phyloP scores from a whole-genome alignment of 2,113 vertebrate species.

The Equus przewalskii region DNA sequence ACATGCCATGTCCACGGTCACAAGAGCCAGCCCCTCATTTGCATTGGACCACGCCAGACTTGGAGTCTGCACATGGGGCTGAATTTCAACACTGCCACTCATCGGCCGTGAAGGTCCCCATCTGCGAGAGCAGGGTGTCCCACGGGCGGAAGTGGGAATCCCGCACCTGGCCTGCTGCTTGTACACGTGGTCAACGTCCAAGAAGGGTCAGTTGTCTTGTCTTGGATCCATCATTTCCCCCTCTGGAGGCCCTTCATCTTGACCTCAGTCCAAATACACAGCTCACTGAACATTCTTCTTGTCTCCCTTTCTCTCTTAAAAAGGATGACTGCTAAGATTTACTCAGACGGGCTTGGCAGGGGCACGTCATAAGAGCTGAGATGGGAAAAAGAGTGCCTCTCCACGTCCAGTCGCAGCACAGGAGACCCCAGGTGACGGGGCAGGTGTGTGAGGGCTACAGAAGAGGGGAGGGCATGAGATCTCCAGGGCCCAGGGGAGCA shows the following conservation, averaged over 20 bases:
- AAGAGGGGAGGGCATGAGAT: background rate
- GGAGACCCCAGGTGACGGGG: background rate
- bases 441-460: too few species aligned
- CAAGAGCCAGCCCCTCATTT: rapidly evolving
- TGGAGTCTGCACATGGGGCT: background rate
- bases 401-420: background rate
- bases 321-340: background rate
- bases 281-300: background rate
- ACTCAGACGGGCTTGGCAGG: too few species aligned
- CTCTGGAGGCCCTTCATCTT: background rate
- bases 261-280: background rate
- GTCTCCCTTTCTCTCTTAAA: background rate
- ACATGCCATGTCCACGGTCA: rapidly evolving
- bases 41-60: background rate
- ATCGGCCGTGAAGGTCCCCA: rapidly evolving
- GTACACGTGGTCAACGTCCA: rapidly evolving
- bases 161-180: background rate
- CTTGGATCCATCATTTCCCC: background rate
- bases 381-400: background rate
- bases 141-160: rapidly evolving
- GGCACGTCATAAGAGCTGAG: rapidly evolving
- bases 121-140: background rate
- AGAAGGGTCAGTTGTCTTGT: background rate
- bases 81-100: background rate
- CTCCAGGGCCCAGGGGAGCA: background rate